Percentiles rank a stretch among this genome's conserved stretches.
Evolutionary conservation across 2,888 invertebrate species (phyloP).

Genomic region (Thymelicus acteon): DNA sequence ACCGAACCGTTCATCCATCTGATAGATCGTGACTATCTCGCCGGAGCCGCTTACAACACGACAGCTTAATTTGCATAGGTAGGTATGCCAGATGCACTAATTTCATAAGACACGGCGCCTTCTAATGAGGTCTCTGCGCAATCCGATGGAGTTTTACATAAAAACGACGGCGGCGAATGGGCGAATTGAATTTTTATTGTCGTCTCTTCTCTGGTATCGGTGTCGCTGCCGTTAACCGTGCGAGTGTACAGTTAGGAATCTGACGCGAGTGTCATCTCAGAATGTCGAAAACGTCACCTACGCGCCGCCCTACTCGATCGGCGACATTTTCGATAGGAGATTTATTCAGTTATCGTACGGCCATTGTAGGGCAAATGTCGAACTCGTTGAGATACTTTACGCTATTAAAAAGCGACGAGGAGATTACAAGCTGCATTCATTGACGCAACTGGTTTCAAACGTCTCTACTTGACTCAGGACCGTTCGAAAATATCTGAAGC

Average conservation of each 20-base stretch:
- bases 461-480: conserved; percentile 3
- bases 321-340: conserved; percentile 30
- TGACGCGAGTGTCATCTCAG: conserved; percentile 50
- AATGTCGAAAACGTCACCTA: conserved; percentile 50
- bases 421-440: conserved; percentile 30
- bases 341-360: conserved; percentile 12
- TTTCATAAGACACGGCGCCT: conserved; percentile 62
- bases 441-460: conserved; percentile 17
- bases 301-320: conserved; percentile 54
- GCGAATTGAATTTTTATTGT: conserved; percentile 60
- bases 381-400: conserved; percentile 21
- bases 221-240: conserved; percentile 52
- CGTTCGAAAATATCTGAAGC: conserved; percentile 6
- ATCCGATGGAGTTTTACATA: conserved; percentile 53
- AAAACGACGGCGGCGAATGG: conserved; percentile 52
- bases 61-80: conserved; percentile 38
- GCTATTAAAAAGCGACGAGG: conserved; percentile 19
- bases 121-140: conserved; percentile 44
- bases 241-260: conserved; percentile 74
- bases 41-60: conserved; percentile 29
- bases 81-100: conserved; percentile 49
- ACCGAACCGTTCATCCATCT: conserved; percentile 22
- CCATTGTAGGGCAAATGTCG: conserved; percentile 31
- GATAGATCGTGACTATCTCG: conserved; percentile 35
- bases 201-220: conserved; percentile 50